phyloP scores from a whole-genome alignment of 2,797 vertebrate genomes.

The Phrynocephalus guinanensis region DNA sequence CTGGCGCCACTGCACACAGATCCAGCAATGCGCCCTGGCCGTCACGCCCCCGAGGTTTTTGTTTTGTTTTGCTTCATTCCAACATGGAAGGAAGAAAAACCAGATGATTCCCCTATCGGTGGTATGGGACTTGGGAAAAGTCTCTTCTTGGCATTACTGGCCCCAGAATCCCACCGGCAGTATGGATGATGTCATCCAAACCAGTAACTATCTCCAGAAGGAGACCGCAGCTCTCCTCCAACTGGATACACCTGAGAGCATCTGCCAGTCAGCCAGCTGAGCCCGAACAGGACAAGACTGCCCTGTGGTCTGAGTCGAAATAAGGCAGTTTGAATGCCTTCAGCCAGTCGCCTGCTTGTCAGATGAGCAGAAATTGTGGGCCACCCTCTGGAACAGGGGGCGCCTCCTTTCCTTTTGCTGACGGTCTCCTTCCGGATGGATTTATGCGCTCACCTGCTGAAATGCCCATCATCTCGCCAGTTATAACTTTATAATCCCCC shows the following conservation, averaged over 20 bases:
- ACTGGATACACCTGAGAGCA: not conserved
- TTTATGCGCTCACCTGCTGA: not conserved
- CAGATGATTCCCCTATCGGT: not conserved
- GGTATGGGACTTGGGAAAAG: not conserved
- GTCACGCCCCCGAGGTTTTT: too few species aligned
- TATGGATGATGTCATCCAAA: not conserved
- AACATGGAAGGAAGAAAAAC: not conserved
- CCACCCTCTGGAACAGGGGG: fast-evolving
- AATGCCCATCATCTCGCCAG: fast-evolving
- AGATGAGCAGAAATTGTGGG: not conserved
- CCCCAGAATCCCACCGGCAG: not conserved
- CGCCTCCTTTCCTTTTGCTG: too few species aligned
- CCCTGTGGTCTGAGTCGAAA: too few species aligned
- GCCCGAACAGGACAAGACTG: too few species aligned
- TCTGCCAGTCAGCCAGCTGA: not conserved
- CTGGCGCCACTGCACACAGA: too few species aligned
- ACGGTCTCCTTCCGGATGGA: not conserved
- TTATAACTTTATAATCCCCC: not conserved
- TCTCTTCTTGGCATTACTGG: too few species aligned
- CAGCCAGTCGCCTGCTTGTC: not conserved
- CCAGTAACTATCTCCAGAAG: not conserved
- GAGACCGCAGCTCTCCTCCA: not conserved
- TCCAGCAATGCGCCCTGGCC: too few species aligned
- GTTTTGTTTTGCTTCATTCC: too few species aligned
- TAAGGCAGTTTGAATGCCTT: not conserved